Conservation (phyloP, 2,113 vertebrate species). For the Himantopus leucocephalus region DNA sequence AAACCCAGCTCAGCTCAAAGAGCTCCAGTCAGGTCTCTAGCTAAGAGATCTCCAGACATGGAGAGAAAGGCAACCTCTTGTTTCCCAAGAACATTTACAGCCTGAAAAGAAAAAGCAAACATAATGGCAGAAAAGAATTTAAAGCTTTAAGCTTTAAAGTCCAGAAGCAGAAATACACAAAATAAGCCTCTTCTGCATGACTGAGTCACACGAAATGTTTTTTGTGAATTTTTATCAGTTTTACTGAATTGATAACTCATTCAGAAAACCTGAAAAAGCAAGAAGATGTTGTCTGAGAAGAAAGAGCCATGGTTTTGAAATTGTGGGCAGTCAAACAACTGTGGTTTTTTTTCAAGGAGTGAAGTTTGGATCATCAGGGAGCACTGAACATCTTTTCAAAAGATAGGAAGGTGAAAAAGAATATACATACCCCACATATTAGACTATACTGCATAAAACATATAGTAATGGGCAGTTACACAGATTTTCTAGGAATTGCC, state of each 20-base stretch:
- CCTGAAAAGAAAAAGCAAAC: background rate
- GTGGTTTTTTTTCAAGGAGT: rapidly evolving
- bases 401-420: background rate
- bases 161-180: background rate
- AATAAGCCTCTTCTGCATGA: background rate
- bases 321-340: background rate
- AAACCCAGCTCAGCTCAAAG: background rate
- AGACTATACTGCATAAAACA: background rate
- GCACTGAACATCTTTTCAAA: background rate
- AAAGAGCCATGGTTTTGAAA: background rate
- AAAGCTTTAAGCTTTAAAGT: background rate
- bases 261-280: background rate
- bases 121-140: background rate
- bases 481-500: background rate
- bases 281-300: background rate
- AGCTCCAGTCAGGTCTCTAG: background rate
- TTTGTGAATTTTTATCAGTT: background rate
- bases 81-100: background rate
- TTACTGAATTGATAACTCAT: background rate
- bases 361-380: background rate
- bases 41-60: background rate
- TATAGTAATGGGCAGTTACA: background rate
- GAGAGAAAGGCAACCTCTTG: background rate
- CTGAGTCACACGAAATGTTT: background rate
- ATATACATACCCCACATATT: background rate